Conservation (phyloP, 2,888 invertebrate genomes). For the Atherix ibis region DNA sequence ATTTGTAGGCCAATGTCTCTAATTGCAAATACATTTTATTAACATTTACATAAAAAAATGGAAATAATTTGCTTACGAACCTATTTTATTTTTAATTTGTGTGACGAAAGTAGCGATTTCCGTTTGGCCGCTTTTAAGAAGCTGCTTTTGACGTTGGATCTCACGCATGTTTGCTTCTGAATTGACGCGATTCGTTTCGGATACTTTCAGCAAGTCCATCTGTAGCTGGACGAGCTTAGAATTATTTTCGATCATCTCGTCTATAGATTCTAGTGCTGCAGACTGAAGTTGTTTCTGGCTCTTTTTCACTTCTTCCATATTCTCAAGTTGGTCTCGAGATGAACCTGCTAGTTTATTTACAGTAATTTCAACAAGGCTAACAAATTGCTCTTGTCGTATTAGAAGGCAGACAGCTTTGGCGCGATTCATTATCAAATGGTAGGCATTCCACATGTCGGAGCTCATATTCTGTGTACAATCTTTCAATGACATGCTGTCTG, state of each 20-base stretch:
- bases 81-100: constrained; percentile 38
- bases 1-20: constrained; percentile 23
- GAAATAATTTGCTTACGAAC: too few species aligned
- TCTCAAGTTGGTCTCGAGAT: constrained; percentile 34
- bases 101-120: constrained; percentile 36
- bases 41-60: background rate
- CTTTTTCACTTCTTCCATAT: constrained; percentile 26
- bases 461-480: constrained; percentile 47
- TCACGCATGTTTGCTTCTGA: constrained; percentile 34
- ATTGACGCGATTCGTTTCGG: constrained; percentile 5
- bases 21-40: background rate
- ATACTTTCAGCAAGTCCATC: constrained; percentile 15
- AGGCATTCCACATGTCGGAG: constrained; percentile 50
- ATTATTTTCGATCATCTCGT: constrained; percentile 33
- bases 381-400: constrained; percentile 45
- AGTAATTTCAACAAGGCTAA: constrained; percentile 45
- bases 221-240: constrained; percentile 37
- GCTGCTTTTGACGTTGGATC: constrained; percentile 40
- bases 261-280: constrained; percentile 31
- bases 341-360: constrained; percentile 45
- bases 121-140: constrained; percentile 41
- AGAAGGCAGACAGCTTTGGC: constrained; percentile 52
- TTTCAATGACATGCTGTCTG: constrained; percentile 36
- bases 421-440: constrained; percentile 48
- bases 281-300: constrained; percentile 34